Evolutionary conservation across 2,797 vertebrate genomes (phyloP).

Genomic region (Anguilla obscura): DNA sequence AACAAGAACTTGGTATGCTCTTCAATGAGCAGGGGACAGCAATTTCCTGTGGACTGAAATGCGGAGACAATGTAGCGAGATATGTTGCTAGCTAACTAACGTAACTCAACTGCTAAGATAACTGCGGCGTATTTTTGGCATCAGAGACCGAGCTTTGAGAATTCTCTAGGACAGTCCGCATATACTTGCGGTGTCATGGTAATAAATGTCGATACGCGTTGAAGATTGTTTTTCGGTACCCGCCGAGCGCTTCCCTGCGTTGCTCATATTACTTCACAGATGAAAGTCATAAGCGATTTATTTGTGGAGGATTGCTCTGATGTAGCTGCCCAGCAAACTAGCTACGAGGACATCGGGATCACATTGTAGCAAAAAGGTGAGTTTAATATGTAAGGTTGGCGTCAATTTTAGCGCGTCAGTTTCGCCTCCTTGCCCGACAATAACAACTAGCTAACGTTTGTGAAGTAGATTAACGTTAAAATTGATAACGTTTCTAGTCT

Average conservation of each 20-base stretch:
- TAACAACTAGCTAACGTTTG: neutral
- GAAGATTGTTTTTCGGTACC: conserved; percentile 54
- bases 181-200: conserved; percentile 3
- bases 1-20: neutral
- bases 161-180: neutral
- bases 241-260: conserved; percentile 72
- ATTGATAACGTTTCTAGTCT: neutral
- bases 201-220: conserved; percentile 8
- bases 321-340: conserved; percentile 53
- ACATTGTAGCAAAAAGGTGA: conserved; percentile 68
- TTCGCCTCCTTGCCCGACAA: neutral
- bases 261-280: conserved; percentile 32
- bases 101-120: neutral
- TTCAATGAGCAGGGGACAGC: neutral
- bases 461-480: neutral
- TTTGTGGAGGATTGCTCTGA: conserved; percentile 72
- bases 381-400: conserved; percentile 44
- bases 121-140: conserved; percentile 11
- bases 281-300: conserved; percentile 61
- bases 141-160: neutral
- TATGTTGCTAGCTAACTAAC: conserved; percentile 16
- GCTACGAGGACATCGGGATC: conserved; percentile 64
- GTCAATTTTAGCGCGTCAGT: neutral
- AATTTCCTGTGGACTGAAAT: conserved; percentile 37
- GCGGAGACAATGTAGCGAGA: conserved; percentile 45